A percentile compares a stretch with the other conserved stretches of the same genome.
Evolutionary conservation across 2,888 invertebrate genomes (phyloP).

Genomic region (Globia sparganii): DNA sequence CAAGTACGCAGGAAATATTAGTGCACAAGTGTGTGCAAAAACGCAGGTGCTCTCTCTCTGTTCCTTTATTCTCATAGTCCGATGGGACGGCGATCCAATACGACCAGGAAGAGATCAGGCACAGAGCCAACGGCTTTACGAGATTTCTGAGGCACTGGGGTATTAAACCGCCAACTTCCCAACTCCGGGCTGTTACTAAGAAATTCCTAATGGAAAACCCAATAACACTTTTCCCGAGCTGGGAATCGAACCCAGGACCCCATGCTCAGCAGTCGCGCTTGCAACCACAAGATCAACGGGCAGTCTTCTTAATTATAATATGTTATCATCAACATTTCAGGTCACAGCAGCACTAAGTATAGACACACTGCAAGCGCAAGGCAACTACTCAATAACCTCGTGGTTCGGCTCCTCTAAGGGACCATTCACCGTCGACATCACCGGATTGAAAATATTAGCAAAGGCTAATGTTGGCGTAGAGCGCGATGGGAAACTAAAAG

Average conservation of each 20-base stretch:
- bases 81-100: neutral
- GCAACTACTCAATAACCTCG: constrained; percentile 94
- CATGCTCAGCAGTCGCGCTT: neutral
- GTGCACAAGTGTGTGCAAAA: neutral
- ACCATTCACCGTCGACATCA: constrained; percentile 94
- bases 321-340: constrained; percentile 82
- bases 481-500: constrained; percentile 93
- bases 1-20: neutral
- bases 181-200: too few relatives aligned
- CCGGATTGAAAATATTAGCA: constrained; percentile 92
- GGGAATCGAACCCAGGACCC: neutral
- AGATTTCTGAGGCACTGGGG: neutral
- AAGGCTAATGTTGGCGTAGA: constrained; percentile 93
- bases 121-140: neutral
- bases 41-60: too few relatives aligned
- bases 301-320: neutral
- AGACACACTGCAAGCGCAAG: constrained; percentile 92
- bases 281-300: neutral
- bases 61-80: neutral
- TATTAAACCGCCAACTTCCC: neutral
- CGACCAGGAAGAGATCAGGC: neutral
- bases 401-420: constrained; percentile 92
- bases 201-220: neutral
- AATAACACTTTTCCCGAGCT: neutral
- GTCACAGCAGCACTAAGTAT: constrained; percentile 93